These are phyloP conservation scores for Cacatua alba DNA, from an alignment of 2,113 vertebrate species.

Conservation along the genomic window DNA sequence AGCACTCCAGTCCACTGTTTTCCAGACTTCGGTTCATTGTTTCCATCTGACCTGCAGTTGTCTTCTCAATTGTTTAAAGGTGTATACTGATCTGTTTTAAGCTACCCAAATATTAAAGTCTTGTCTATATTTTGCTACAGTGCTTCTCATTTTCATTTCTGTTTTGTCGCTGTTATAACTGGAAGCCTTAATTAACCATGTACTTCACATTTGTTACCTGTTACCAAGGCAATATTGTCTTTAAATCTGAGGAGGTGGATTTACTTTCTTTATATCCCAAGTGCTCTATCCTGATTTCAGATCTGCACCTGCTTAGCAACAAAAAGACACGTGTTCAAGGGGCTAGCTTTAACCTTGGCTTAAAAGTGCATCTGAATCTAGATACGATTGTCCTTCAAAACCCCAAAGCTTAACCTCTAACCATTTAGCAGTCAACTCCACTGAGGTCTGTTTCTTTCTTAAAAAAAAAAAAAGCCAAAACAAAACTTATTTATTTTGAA, in stretches of 20 bases:
- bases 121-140: conserved; percentile 52
- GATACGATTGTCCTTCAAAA: background rate
- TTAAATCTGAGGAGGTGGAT: conserved; percentile 62
- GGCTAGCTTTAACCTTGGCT: background rate
- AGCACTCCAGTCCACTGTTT: background rate
- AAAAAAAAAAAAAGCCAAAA: background rate
- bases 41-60: background rate
- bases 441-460: background rate
- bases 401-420: no score
- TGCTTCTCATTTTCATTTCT: conserved; percentile 52
- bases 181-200: conserved; percentile 62
- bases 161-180: conserved; percentile 55
- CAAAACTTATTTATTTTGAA: background rate
- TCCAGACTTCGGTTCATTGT: background rate
- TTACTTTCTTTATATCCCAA: conserved; percentile 60
- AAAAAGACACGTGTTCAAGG: background rate
- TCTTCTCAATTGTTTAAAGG: background rate
- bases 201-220: conserved; percentile 62
- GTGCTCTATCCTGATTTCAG: conserved; percentile 45
- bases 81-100: background rate
- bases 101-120: conserved; percentile 48
- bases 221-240: conserved; percentile 74
- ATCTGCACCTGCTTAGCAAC: conserved; percentile 71
- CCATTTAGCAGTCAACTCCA: background rate
- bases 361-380: background rate